Percentiles rank a stretch among this genome's conserved stretches.
These are phyloP conservation scores for Chromoteleia sp. DNA, from an alignment of 2,888 invertebrate genomes.

Conservation along the genomic window DNA sequence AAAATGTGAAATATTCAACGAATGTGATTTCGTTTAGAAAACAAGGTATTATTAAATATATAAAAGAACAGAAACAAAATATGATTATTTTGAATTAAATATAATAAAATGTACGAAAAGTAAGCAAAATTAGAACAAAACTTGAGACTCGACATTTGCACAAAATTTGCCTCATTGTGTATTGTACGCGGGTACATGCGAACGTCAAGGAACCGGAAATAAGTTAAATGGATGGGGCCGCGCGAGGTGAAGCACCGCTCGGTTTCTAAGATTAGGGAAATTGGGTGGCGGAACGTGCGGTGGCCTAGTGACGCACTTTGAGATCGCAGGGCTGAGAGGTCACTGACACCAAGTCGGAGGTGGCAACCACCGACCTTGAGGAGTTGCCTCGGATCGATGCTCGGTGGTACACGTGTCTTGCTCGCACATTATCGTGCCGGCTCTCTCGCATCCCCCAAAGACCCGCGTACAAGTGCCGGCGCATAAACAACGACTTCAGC, in stretches of 20 bases:
- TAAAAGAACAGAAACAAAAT: too few species aligned
- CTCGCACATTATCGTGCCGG: slow-evolving; percentile 53
- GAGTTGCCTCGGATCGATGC: slow-evolving; percentile 80
- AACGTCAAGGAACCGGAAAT: slow-evolving; percentile 31
- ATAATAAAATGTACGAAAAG: too few species aligned
- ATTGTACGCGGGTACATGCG: background rate
- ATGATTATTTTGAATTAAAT: too few species aligned
- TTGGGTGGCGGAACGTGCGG: slow-evolving; percentile 65
- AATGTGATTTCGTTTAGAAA: too few species aligned
- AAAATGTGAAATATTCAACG: too few species aligned
- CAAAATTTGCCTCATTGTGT: too few species aligned
- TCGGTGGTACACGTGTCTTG: slow-evolving; percentile 78
- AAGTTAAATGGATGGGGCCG: slow-evolving; percentile 15
- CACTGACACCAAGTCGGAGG: slow-evolving; percentile 80
- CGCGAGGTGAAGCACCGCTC: slow-evolving; percentile 46
- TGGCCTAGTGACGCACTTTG: slow-evolving; percentile 83
- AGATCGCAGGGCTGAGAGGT: slow-evolving; percentile 80
- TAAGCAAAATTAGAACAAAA: too few species aligned
- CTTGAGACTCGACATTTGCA: too few species aligned
- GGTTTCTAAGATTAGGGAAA: slow-evolving; percentile 60
- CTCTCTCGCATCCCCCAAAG: slow-evolving; percentile 65
- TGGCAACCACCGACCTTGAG: slow-evolving; percentile 81
- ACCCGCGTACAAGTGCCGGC: slow-evolving; percentile 63
- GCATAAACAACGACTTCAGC: slow-evolving; percentile 46
- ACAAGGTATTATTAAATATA: too few species aligned